A percentile compares a stretch with the other conserved stretches of the same genome.
phyloP scores from a whole-genome alignment of 2,113 vertebrate genomes.

The Phoxinus phoxinus region DNA sequence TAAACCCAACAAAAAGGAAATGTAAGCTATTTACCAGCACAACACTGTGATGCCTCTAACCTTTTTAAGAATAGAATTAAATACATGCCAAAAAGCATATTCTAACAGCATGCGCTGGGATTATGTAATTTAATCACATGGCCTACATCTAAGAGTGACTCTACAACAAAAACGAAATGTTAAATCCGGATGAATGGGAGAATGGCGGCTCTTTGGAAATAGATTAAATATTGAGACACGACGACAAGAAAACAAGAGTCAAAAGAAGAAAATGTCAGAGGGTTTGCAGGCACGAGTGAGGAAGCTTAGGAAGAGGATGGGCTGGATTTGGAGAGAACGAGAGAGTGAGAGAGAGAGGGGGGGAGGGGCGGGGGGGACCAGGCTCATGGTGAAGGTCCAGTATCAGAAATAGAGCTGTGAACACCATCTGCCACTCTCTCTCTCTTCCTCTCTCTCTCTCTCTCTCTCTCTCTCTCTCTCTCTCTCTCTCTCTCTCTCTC shows the following conservation, averaged over 20 bases:
- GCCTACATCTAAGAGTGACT: constrained; percentile 42
- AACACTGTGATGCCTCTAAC: constrained; percentile 50
- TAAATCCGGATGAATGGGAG: constrained; percentile 14
- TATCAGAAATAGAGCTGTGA: constrained; percentile 87
- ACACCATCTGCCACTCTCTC: constrained; percentile 79
- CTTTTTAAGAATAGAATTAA: constrained; percentile 53
- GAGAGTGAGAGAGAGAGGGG: constrained; percentile 48
- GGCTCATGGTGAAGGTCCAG: constrained; percentile 81
- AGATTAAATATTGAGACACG: constrained; percentile 19
- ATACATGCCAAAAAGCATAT: constrained; percentile 51
- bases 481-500: constrained; percentile 34
- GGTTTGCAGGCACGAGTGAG: constrained; percentile 19
- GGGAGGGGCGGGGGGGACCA: constrained; percentile 54
- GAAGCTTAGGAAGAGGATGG: constrained; percentile 51
- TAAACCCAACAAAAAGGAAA: constrained; percentile 55
- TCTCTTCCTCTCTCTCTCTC: constrained; percentile 36
- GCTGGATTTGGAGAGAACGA: constrained; percentile 35
- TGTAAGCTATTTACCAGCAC: constrained; percentile 50
- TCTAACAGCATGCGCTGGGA: constrained; percentile 50
- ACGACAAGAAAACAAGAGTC: constrained; percentile 34
- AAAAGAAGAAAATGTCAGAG: constrained; percentile 38
- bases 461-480: constrained; percentile 35
- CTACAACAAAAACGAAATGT: constrained; percentile 15
- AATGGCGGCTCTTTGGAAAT: constrained; percentile 31
- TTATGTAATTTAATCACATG: constrained; percentile 57